Evolutionary conservation across 2,888 invertebrate species (phyloP).

Genomic region (Conistra vaccinii): DNA sequence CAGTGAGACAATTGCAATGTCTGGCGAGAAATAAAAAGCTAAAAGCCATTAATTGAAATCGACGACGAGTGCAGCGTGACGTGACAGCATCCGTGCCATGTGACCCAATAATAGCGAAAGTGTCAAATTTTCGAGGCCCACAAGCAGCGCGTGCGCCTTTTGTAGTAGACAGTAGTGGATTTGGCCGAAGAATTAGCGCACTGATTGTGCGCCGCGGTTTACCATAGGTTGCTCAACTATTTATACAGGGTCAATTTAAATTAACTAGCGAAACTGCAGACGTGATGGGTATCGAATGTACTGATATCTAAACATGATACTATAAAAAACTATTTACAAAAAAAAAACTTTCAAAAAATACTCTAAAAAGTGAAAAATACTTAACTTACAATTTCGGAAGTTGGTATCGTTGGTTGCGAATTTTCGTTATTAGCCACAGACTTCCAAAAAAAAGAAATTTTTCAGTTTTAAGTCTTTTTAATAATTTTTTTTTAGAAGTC

Average conservation of each 20-base stretch:
- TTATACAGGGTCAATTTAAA: background rate
- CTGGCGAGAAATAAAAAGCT: constrained; percentile 29
- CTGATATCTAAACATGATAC: no score
- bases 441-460: no score
- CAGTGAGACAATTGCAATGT: constrained; percentile 14
- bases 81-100: constrained; percentile 17
- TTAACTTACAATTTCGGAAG: no score
- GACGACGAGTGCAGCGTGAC: constrained; percentile 9
- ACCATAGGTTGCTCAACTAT: background rate
- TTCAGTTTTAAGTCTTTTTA: no score
- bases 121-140: constrained; percentile 34
- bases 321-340: no score
- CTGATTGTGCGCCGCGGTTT: background rate
- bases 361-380: no score
- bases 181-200: background rate
- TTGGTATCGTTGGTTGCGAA: no score
- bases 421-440: no score
- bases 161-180: background rate
- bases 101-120: constrained; percentile 50
- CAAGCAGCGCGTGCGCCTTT: constrained; percentile 9
- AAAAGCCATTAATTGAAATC: constrained; percentile 38
- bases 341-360: no score
- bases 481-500: no score
- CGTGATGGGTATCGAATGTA: no score
- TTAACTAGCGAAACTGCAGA: no score